Conservation (phyloP, 2,797 vertebrate species). For the Gymnocypris eckloni region DNA sequence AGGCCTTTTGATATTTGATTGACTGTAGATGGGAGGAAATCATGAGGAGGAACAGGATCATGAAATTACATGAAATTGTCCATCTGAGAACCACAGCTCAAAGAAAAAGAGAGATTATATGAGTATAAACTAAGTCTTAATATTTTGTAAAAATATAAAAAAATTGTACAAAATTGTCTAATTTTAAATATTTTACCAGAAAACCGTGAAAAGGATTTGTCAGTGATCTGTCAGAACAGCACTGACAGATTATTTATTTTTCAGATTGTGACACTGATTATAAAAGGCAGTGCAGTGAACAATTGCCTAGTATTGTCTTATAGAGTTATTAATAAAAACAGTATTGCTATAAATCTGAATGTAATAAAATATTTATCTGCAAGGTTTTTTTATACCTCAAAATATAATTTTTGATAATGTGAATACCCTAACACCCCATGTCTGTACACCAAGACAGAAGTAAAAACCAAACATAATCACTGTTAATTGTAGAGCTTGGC, state of each 20-base stretch:
- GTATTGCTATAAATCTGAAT: background rate
- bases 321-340: background rate
- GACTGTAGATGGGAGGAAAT: background rate
- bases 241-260: background rate
- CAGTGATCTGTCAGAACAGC: background rate
- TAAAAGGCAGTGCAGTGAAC: background rate
- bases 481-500: conserved; percentile 28
- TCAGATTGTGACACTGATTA: background rate
- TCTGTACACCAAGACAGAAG: conserved; percentile 11
- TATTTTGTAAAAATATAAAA: background rate
- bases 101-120: background rate
- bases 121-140: background rate
- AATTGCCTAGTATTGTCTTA: background rate
- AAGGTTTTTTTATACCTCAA: background rate
- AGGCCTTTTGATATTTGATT: conserved; percentile 2
- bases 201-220: background rate
- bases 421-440: background rate
- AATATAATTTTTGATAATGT: background rate
- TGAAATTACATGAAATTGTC: background rate
- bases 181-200: background rate
- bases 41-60: background rate
- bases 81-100: background rate
- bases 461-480: conserved; percentile 5
- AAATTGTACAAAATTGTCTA: background rate
- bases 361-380: background rate